Evolutionary conservation across 1,140 invertebrate genomes (phyloP), one percentile per base, ranked within the genome.

Genomic region (Ips typographus): DNA sequence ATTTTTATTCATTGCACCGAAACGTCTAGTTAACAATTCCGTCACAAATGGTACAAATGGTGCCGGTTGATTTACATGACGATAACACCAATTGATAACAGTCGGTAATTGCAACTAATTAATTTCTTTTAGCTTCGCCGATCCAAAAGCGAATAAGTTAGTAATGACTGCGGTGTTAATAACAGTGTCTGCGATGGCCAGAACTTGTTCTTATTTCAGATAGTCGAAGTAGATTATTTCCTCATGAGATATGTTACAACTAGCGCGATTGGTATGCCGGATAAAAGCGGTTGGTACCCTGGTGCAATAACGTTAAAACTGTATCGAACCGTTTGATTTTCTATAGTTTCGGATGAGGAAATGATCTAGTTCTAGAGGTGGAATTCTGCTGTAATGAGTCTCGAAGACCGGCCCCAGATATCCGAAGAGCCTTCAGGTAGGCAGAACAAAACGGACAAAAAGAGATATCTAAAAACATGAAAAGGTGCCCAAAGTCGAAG

Each of bases 51-150:
- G 40, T 40, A 57, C 64, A 66, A 57, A 66, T 8, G 51, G 64
- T 66, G 47, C 57, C 57, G 56, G 57, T 41, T 41, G 65, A 60
- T 68, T 68, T 68, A 60, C 65, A 68, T 68, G 65, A 52, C 39
- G 65, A 68, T 68, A 68, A 60, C 65, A 60, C 47, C 56, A 68
- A 68, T 52, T 58, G 65, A 68, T 68, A 68, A 68, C 7, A 51
- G 57, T 59, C 58, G 36, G 65, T 60, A 68, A 60, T 61, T 68
- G 57, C 57, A 41, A 68, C 57, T 66, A 66, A 66, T 66, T 66
- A 66, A 66, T 66, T 66, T 66, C 65, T 66, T 66, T 66, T 51
- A 40, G 55, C 43, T 39, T 38, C 37, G 39, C 40, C 55, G 44
- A 43, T 43, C n/a, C 49, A 39, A 22, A 22, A 41, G 38, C 40